Evolutionary conservation across 2,797 vertebrate species (phyloP).

Genomic region (Cetoscarus ocellatus): DNA sequence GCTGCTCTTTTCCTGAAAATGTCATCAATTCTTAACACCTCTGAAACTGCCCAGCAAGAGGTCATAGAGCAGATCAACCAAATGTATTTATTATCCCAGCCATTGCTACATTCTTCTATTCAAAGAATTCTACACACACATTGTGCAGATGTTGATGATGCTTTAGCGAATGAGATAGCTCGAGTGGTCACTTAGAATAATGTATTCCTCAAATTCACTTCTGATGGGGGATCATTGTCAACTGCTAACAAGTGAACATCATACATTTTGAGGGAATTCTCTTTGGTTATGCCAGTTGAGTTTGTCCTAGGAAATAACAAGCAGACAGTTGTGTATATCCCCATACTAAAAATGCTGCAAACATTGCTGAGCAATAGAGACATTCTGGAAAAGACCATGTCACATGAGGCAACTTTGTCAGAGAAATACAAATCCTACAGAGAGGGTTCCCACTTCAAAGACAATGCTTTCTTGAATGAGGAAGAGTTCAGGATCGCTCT

Average conservation of each 20-base stretch:
- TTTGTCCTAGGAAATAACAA: too few relatives aligned
- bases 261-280: too few relatives aligned
- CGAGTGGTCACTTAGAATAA: neutral
- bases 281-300: too few relatives aligned
- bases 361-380: neutral
- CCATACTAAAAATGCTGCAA: neutral
- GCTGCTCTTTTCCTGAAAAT: constrained; percentile 14
- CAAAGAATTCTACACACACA: neutral
- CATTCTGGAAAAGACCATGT: neutral
- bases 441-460: neutral
- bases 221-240: neutral
- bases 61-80: neutral
- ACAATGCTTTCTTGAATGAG: neutral
- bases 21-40: neutral
- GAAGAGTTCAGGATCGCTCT: constrained; percentile 13
- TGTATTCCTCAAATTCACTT: neutral
- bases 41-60: constrained; percentile 2
- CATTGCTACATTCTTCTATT: neutral
- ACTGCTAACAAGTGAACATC: neutral
- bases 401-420: neutral
- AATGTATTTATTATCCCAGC: neutral
- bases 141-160: neutral
- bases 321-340: neutral
- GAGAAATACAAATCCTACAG: neutral
- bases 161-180: neutral